Evolutionary conservation across 2,797 vertebrate genomes (phyloP), one percentile per base, ranked within the genome.

Genomic region (Sebastes flavidus): DNA sequence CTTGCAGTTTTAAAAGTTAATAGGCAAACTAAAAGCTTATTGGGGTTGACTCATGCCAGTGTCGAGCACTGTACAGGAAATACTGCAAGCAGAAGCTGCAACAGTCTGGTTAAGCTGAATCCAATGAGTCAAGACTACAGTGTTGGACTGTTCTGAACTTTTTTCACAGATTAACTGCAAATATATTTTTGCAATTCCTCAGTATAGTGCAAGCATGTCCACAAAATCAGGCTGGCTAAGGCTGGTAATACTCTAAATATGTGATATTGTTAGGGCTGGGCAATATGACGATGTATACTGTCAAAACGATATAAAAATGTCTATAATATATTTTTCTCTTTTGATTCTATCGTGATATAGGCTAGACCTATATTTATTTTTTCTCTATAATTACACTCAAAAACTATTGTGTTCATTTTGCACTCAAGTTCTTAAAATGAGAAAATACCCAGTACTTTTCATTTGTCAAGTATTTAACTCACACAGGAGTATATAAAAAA

Each of bases 1-100:
- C 85, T 78, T 80, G 14, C 42, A 54, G 74, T 90, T 87, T 79
- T 81, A 78, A 87, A 91, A 89, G 86, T 91, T 83, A 76, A 82
- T 29, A 72, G 72, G 66, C 61, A 85, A 88, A 80, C 29, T 72
- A 22, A 84, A 87, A 85, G 75, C 80, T 88, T 81, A 78, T 32
- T 36, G 61, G 11, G 29, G 52, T 65, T 84, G 78, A 88, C 74
- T 92, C 75, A 78, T 65, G 22, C 14, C 22, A 14, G 24, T 38
- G 38, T 65, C 1, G 4, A 76, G 20, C 12, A 29, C 52, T 62
- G 14, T 8, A 55, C 16, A 80, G 73, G 34, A 77, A 78, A 66
- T 46, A 60, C 56, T 42, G 25, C 36, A 46, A 42, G 46, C 14
- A 56, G 74, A 71, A 46, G 46, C n/a, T n/a, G n/a, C 58, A 66